Conservation (phyloP, 2,113 vertebrate species). For the Falco punctatus region DNA sequence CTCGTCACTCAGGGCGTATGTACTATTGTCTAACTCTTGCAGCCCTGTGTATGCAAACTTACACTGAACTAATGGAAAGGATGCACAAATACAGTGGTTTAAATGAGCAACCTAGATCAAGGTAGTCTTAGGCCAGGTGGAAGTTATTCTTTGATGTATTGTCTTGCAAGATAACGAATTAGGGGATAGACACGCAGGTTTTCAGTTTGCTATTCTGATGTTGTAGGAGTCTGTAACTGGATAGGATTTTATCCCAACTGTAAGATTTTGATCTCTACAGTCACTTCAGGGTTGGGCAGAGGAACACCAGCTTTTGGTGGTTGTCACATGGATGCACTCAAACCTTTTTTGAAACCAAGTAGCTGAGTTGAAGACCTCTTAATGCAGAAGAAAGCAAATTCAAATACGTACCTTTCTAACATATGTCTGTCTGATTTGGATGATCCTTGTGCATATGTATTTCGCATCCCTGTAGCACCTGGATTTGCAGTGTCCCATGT, state of each 20-base stretch:
- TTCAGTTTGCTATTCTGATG: not conserved
- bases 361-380: not conserved
- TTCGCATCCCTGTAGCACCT: not conserved
- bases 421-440: not conserved
- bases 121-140: not conserved
- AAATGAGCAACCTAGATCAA: not conserved
- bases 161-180: not conserved
- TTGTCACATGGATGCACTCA: not conserved
- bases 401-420: not conserved
- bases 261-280: not conserved
- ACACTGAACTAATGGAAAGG: not conserved
- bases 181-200: not conserved
- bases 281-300: not conserved
- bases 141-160: not conserved
- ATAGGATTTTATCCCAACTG: not conserved
- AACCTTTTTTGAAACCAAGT: not conserved
- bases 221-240: not conserved
- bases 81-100: not conserved
- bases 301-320: rapidly evolving
- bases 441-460: not conserved
- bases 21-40: not conserved
- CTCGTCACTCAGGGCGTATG: not conserved
- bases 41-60: not conserved
- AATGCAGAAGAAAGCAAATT: not conserved
- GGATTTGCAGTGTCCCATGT: not conserved